phyloP scores from a whole-genome alignment of 2,797 vertebrate genomes.

The Babyrousa celebensis region DNA sequence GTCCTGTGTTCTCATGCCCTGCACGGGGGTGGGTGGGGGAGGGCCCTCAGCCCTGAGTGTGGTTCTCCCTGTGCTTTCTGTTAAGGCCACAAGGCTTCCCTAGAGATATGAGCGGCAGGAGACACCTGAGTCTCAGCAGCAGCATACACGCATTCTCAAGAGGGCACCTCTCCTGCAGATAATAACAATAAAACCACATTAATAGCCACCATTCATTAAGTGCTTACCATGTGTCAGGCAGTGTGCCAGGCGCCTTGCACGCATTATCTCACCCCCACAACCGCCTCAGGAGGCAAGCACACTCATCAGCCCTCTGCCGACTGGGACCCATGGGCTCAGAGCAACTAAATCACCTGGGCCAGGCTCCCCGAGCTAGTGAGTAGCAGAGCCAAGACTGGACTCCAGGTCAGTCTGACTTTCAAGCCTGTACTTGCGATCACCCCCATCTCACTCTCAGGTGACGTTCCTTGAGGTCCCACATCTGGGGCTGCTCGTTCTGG shows the following conservation, averaged over 20 bases:
- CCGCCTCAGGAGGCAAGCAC: neutral
- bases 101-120: neutral
- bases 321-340: neutral
- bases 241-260: neutral
- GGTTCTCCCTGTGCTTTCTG: neutral
- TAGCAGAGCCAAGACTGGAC: neutral
- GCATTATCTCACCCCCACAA: neutral
- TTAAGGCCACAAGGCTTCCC: neutral
- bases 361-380: neutral
- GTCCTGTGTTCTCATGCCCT: too few species aligned
- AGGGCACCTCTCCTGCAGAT: constrained; percentile 21
- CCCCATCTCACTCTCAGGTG: neutral
- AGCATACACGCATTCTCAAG: neutral
- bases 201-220: neutral
- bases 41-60: neutral
- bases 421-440: neutral
- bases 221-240: neutral
- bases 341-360: neutral
- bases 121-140: constrained; percentile 18
- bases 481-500: neutral
- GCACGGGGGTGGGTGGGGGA: too few species aligned
- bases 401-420: neutral
- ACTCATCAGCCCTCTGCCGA: neutral
- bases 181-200: neutral
- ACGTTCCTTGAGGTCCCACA: neutral